Evolutionary conservation across 2,888 invertebrate species (phyloP).

Genomic region (Stenchaetothrips biformis): DNA sequence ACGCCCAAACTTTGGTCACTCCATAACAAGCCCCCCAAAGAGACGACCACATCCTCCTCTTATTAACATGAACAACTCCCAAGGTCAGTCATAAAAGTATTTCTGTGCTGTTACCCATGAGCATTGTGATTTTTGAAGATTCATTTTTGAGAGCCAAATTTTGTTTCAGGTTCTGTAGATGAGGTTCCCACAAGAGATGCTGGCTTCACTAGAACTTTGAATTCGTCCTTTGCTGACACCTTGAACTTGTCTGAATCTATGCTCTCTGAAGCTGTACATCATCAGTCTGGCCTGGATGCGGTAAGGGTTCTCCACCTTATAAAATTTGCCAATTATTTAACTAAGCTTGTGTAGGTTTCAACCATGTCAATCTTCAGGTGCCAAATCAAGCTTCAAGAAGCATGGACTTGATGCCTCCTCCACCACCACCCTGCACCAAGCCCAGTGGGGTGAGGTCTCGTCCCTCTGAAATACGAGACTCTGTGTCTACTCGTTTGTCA

Average conservation of each 20-base stretch:
- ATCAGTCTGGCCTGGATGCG: not conserved
- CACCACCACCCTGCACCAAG: not conserved
- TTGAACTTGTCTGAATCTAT: not conserved
- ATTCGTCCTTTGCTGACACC: not conserved
- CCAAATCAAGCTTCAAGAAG: not conserved
- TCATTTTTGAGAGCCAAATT: too few relatives aligned
- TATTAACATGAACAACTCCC: not conserved
- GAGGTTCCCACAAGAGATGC: not conserved
- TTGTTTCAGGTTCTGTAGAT: not conserved
- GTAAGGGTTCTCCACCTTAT: not conserved
- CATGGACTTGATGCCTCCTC: constrained; percentile 6
- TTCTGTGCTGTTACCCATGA: not conserved
- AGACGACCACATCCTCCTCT: constrained; percentile 1
- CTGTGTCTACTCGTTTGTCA: not conserved
- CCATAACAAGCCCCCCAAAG: not conserved
- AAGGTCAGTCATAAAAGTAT: not conserved
- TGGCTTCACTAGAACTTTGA: not conserved
- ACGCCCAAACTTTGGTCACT: not conserved
- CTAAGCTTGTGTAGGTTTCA: not conserved
- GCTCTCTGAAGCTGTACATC: not conserved
- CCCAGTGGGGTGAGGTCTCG: not conserved
- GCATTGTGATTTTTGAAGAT: not conserved
- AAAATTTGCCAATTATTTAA: too few relatives aligned
- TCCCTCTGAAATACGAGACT: not conserved
- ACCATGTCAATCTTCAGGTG: not conserved